Evolutionary conservation across 2,113 vertebrate species (phyloP).

Genomic region (Chamaetylas fuelleborni): DNA sequence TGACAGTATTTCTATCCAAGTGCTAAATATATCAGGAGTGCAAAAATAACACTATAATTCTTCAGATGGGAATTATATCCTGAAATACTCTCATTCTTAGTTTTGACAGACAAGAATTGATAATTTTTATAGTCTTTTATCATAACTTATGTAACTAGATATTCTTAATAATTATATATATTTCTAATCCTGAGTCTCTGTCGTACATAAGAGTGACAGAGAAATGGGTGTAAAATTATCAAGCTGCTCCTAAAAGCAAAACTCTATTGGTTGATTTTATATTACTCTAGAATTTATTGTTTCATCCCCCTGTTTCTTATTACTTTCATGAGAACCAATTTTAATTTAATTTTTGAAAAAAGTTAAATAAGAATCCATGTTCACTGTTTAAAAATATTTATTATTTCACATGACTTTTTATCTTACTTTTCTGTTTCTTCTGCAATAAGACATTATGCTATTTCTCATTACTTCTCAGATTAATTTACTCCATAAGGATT

Average conservation of each 20-base stretch:
- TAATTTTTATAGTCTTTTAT: not conserved
- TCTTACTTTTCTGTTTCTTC: not conserved
- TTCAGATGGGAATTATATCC: slow-evolving; percentile 20
- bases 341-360: not conserved
- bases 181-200: not conserved
- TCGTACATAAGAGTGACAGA: not conserved
- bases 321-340: not conserved
- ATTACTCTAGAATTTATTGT: not conserved
- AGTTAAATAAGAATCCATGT: not conserved
- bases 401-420: not conserved
- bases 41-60: slow-evolving; percentile 23
- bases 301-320: not conserved
- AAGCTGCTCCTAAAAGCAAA: not conserved
- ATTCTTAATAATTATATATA: not conserved
- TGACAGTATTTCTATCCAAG: not conserved
- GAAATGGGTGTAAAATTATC: not conserved
- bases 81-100: slow-evolving; percentile 24
- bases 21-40: slow-evolving; percentile 7
- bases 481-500: not conserved
- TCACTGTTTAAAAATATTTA: not conserved
- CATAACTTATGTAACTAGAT: not conserved
- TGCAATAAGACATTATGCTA: not conserved
- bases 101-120: slow-evolving; percentile 17
- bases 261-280: not conserved
- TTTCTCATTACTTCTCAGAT: not conserved